Evolutionary conservation across 2,113 vertebrate species (phyloP).

Genomic region (Cephalopterus ornatus): DNA sequence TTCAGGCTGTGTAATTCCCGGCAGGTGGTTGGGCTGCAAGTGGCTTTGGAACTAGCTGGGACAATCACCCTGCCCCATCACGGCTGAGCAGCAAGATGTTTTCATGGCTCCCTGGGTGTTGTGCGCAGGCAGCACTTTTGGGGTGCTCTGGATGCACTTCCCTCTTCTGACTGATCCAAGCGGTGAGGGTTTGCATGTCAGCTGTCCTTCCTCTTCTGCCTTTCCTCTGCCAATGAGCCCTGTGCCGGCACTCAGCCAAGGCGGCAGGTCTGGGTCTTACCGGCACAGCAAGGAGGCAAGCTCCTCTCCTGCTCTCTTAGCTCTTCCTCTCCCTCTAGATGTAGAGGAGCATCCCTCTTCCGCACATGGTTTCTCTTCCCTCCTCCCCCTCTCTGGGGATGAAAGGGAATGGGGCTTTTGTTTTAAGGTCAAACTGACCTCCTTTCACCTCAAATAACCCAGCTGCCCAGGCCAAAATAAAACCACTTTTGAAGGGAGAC

Average conservation of each 20-base stretch:
- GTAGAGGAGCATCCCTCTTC: background rate
- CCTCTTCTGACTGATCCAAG: background rate
- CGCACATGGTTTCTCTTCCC: background rate
- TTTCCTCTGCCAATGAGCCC: background rate
- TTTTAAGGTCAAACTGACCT: conserved; percentile 45
- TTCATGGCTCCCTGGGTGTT: accelerated
- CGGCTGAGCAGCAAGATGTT: accelerated
- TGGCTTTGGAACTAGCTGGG: background rate
- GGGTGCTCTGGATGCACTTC: background rate
- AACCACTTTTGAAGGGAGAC: conserved; percentile 52
- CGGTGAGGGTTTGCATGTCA: accelerated
- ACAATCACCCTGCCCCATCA: accelerated
- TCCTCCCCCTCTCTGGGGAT: conserved; percentile 38
- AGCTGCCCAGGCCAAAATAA: conserved; percentile 40
- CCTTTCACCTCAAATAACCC: conserved; percentile 64
- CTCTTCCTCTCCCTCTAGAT: conserved; percentile 1
- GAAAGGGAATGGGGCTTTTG: conserved; percentile 58
- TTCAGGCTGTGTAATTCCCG: background rate
- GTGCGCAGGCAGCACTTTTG: accelerated
- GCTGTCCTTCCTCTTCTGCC: background rate
- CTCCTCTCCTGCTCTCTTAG: background rate
- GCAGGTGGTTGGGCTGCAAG: accelerated
- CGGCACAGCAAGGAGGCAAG: accelerated
- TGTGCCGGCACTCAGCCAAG: accelerated
- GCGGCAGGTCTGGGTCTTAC: accelerated